A percentile compares a stretch with the other conserved stretches of the same genome.
Evolutionary conservation across 2,113 vertebrate genomes (phyloP).

Genomic region (Rhea americana): DNA sequence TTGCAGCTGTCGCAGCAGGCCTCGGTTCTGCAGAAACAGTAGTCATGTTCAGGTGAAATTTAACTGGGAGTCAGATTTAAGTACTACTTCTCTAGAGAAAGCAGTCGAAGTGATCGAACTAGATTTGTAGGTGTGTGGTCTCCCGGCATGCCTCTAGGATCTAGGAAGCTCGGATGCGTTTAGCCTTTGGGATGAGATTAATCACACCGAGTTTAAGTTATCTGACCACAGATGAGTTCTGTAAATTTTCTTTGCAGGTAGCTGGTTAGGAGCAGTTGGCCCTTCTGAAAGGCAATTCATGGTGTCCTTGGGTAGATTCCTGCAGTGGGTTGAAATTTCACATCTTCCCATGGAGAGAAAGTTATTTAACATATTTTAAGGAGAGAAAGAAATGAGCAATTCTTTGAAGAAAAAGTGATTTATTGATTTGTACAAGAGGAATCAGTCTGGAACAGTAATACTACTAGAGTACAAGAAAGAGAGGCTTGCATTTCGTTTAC

Average conservation of each 20-base stretch:
- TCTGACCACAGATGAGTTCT: neutral
- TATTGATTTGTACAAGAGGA: neutral
- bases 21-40: neutral
- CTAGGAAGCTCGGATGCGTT: neutral
- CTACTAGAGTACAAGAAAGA: neutral
- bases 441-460: neutral
- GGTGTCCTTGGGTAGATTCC: neutral
- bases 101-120: neutral
- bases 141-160: neutral
- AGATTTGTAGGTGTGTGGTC: neutral
- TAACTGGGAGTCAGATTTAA: neutral
- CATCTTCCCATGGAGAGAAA: neutral
- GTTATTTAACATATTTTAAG: neutral
- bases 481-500: neutral
- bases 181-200: neutral
- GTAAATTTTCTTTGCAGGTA: neutral
- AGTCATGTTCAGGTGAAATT: neutral
- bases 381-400: neutral
- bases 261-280: neutral
- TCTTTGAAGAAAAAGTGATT: neutral
- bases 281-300: neutral
- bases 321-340: fast-evolving
- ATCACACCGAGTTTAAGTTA: neutral
- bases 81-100: neutral
- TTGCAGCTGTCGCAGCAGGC: neutral